phyloP scores from a whole-genome alignment of 2,113 vertebrate genomes.

The Brevimyrus niger region DNA sequence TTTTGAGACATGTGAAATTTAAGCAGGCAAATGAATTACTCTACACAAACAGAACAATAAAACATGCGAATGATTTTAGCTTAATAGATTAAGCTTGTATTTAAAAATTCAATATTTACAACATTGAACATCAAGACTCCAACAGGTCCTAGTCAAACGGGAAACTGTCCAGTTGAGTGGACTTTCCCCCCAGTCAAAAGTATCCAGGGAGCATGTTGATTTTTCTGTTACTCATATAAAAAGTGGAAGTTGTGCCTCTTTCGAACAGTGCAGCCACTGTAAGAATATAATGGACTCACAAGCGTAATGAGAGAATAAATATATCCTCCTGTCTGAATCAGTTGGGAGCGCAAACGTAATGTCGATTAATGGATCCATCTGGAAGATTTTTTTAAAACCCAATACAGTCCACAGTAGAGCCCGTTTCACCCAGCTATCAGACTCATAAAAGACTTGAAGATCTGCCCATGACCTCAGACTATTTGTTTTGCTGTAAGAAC shows the following conservation, averaged over 20 bases:
- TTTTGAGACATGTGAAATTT: neutral
- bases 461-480: neutral
- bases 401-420: neutral
- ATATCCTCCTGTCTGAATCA: neutral
- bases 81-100: neutral
- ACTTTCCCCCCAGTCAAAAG: conserved; percentile 1
- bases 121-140: neutral
- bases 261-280: neutral
- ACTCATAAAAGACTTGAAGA: neutral
- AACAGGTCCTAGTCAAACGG: neutral
- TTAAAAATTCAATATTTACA: neutral
- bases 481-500: neutral
- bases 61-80: neutral
- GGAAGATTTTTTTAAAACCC: neutral
- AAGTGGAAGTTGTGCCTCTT: neutral
- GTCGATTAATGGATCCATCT: neutral
- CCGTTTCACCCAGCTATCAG: neutral
- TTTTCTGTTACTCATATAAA: neutral
- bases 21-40: neutral
- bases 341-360: neutral
- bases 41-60: neutral
- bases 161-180: neutral
- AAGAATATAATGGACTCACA: neutral
- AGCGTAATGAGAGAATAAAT: neutral
- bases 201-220: neutral